Conservation (phyloP, 2,888 invertebrate genomes). For the Nomada hirtipes region DNA sequence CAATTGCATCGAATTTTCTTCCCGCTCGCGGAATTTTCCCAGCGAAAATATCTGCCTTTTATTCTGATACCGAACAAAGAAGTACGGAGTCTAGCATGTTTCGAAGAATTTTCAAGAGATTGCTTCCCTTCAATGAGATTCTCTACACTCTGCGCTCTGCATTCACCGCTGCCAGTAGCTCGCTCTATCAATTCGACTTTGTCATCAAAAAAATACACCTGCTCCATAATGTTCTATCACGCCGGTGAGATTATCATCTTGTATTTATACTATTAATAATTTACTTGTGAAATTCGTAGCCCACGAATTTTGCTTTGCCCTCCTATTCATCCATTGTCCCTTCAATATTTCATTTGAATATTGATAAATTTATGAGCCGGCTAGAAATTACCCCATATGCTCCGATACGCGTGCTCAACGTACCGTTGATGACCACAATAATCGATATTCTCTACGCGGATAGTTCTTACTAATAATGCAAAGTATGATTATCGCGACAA, state of each 20-base stretch:
- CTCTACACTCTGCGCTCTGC: too few relatives aligned
- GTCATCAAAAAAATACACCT: not conserved
- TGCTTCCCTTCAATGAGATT: conserved; percentile 5
- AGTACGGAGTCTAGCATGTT: not conserved
- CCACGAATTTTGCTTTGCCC: too few relatives aligned
- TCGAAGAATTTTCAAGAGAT: conserved; percentile 17
- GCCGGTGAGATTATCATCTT: too few relatives aligned
- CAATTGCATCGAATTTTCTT: conserved; percentile 1
- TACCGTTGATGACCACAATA: not conserved
- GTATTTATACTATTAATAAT: not conserved
- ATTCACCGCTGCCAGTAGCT: too few relatives aligned
- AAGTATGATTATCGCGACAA: conserved; percentile 1
- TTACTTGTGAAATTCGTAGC: too few relatives aligned
- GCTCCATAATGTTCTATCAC: not conserved
- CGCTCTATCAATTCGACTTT: not conserved
- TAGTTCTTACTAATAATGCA: not conserved
- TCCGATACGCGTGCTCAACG: not conserved
- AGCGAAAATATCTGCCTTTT: not conserved
- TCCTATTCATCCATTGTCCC: too few relatives aligned
- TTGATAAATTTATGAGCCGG: not conserved
- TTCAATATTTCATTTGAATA: too few relatives aligned
- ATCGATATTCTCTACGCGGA: not conserved
- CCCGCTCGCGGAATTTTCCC: not conserved
- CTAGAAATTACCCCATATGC: too few relatives aligned
- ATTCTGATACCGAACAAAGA: not conserved